phyloP scores from a whole-genome alignment of 2,797 vertebrate species.

The Ctenosaura bakeri region DNA sequence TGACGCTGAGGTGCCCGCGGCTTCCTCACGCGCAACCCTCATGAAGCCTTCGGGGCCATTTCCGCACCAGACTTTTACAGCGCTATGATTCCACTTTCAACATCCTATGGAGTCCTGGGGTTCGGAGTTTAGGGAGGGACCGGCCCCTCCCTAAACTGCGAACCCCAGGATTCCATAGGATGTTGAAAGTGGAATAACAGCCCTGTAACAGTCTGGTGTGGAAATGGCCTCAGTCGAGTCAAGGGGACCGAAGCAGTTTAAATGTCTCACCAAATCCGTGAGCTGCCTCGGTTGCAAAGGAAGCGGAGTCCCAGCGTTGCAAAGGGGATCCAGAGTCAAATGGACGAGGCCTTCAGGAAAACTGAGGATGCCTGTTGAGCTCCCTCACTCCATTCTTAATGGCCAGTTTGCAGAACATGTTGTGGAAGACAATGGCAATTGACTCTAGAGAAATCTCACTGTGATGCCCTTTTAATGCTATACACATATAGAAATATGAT shows the following conservation, averaged over 20 bases:
- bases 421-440: neutral
- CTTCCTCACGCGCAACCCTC: too few species aligned
- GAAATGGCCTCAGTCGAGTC: conserved; percentile 5
- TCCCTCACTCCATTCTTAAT: neutral
- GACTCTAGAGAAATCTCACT: neutral
- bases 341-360: neutral
- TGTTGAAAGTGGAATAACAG: too few species aligned
- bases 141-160: too few species aligned
- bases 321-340: neutral
- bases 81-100: too few species aligned
- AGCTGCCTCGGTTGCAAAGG: neutral
- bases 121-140: too few species aligned
- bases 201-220: neutral
- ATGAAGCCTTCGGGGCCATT: too few species aligned
- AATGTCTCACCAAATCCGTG: neutral
- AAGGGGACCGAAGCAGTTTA: neutral
- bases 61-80: too few species aligned
- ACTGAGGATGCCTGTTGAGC: neutral
- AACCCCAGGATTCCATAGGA: neutral
- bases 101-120: too few species aligned
- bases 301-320: neutral
- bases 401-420: too few species aligned
- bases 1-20: neutral
- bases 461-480: neutral
- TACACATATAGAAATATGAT: too few species aligned